Conservation (phyloP, 1,140 invertebrate genomes). For the Halyomorpha halys region DNA sequence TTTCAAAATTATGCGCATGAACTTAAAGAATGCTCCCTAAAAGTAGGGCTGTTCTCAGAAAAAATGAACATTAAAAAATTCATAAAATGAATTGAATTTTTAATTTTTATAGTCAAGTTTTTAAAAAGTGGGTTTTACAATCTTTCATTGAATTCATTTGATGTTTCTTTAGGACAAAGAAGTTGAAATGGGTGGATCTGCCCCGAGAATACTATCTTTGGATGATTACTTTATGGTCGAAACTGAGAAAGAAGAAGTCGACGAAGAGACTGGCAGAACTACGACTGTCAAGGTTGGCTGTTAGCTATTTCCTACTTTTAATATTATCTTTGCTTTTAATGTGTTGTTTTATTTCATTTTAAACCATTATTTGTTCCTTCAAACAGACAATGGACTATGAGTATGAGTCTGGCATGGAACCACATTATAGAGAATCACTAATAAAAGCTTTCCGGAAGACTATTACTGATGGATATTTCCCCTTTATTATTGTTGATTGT, state of each 20-base stretch:
- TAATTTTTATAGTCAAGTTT: too few species aligned
- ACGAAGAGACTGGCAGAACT: slow-evolving; percentile 67
- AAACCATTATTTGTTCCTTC: not conserved
- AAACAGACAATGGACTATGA: slow-evolving; percentile 77
- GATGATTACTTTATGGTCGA: slow-evolving; percentile 95
- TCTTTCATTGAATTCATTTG: too few species aligned
- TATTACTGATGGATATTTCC: slow-evolving; percentile 80
- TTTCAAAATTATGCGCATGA: too few species aligned
- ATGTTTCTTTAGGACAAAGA: slow-evolving; percentile 53
- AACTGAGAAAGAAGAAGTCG: slow-evolving; percentile 65
- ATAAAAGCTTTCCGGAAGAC: slow-evolving; percentile 88
- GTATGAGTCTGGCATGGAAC: slow-evolving; percentile 76
- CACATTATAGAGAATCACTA: slow-evolving; percentile 67
- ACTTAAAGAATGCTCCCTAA: too few species aligned
- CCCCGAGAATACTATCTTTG: slow-evolving; percentile 79
- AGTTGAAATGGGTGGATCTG: slow-evolving; percentile 61
- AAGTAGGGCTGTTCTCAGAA: too few species aligned
- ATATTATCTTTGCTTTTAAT: not conserved
- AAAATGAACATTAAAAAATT: too few species aligned
- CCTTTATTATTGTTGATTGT: slow-evolving; percentile 86
- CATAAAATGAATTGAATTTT: too few species aligned
- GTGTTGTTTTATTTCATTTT: not conserved
- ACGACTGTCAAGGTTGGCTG: slow-evolving; percentile 47
- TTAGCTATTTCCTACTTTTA: not conserved
- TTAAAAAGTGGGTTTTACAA: too few species aligned